Base-by-base conservation (phyloP, 2,888 invertebrate genomes). In the Drosophila paracracens region DNA sequence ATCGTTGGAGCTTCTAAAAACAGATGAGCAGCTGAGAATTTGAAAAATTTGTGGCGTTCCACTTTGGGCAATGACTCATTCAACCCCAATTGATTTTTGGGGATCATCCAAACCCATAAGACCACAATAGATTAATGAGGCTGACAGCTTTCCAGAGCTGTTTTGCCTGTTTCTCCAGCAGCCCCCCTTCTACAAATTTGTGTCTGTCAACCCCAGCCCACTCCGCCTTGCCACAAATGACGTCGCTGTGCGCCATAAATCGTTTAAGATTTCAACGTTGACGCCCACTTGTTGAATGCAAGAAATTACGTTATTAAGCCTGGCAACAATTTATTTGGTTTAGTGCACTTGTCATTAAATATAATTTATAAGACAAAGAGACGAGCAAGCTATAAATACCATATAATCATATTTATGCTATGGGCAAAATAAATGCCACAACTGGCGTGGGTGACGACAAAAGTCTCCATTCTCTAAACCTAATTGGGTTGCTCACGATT, bases 311-410 rank as follows among this genome's bases (percentile, higher is more conserved):
- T 70, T 89, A 84, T 88, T 84, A 89, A 89, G 70, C 48, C 61
- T 50, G 70, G 36, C 83, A 78, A 82, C 89, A 87, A 84, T 84
- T 88, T 85, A 88, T 88, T 82, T 81, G 88, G 90, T 90, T 81
- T 88, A 80, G 68, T 86, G 83, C 89, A 89, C 88, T 89, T 89
- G 90, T 85, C 88, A 85, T 90, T 86, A 90, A 71, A 85, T 80
- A 86, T 90, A 85, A 85, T 90, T 90, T 85, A 85, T 77, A 77
- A 75, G 81, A 50, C 78, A 35, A 51, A 38, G 35, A 62, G 50
- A 48, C 27, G 40, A 46, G 25, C 33, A 48, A 31, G 43, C 66
- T 69, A 52, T 62, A 64, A 40, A 62, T 68, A 69, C 70, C 71
- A 67, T 74, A 79, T 79, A 76, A 88, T 89, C 83, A 82, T 78